Evolutionary conservation across 1,140 invertebrate species (phyloP).

Genomic region (Meloidogyne floridensis): DNA sequence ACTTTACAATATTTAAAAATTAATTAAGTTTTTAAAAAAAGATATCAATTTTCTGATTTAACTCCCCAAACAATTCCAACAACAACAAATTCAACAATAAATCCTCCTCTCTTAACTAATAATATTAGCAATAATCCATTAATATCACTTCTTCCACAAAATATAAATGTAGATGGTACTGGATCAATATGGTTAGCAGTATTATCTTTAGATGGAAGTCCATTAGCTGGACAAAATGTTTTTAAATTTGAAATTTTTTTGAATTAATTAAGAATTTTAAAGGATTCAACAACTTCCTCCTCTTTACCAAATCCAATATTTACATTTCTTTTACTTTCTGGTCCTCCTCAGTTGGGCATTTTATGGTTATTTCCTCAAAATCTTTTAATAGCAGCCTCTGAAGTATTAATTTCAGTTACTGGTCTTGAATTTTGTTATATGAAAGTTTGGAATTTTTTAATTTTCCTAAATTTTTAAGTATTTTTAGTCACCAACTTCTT

Average conservation of each 20-base stretch:
- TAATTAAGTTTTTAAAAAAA: not conserved
- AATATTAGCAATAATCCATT: conserved; percentile 5
- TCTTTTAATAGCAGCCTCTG: conserved; percentile 20
- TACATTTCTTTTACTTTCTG: conserved; percentile 9
- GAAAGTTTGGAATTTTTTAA: not conserved
- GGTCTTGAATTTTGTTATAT: conserved; percentile 26
- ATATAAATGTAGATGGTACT: not conserved
- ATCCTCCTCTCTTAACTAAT: no score
- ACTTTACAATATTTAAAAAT: not conserved
- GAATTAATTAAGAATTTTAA: conserved; percentile 7
- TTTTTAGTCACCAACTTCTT: conserved; percentile 25
- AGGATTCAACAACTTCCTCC: not conserved
- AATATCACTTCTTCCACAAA: conserved; percentile 13
- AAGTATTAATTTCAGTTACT: conserved; percentile 18
- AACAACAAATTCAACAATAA: not conserved
- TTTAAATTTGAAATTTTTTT: not conserved
- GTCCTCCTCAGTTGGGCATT: not conserved
- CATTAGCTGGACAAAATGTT: conserved; percentile 19
- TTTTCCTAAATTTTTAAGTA: not conserved
- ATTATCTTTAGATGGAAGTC: conserved; percentile 27
- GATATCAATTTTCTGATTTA: not conserved
- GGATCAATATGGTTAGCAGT: conserved; percentile 13
- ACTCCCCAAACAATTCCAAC: not conserved
- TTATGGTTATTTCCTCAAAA: conserved; percentile 25
- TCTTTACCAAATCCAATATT: not conserved